These are phyloP conservation scores for Bucorvus abyssinicus DNA, from an alignment of 2,797 vertebrate genomes.

Conservation along the genomic window DNA sequence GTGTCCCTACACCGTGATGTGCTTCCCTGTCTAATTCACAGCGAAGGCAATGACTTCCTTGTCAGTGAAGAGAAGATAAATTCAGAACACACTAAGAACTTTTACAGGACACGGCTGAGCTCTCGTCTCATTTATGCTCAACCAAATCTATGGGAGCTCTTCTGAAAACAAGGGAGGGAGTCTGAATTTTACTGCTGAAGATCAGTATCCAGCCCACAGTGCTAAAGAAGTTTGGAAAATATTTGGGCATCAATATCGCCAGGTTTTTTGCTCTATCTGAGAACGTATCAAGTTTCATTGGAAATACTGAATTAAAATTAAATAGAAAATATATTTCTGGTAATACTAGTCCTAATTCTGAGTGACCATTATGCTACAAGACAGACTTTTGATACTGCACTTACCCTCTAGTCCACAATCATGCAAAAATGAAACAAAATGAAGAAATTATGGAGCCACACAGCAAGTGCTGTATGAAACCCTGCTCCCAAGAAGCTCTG, in stretches of 20 bases:
- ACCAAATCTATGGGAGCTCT: not conserved
- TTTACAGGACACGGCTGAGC: not conserved
- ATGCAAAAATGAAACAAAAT: not conserved
- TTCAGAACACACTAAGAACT: rapidly evolving
- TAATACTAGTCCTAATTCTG: not conserved
- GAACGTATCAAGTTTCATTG: not conserved
- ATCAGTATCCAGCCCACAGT: not conserved
- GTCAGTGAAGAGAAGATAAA: not conserved
- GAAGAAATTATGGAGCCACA: not conserved
- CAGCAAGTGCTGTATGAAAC: not conserved
- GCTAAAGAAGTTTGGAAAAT: not conserved
- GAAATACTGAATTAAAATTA: not conserved
- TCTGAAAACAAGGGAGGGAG: not conserved
- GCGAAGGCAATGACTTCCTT: not conserved
- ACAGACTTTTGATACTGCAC: rapidly evolving
- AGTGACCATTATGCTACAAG: not conserved
- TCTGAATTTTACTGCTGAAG: not conserved
- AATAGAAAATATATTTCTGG: not conserved
- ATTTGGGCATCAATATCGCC: not conserved
- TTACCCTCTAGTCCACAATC: not conserved
- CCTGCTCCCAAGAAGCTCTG: not conserved
- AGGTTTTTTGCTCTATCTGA: not conserved
- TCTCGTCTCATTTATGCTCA: not conserved
- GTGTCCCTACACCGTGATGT: not conserved
- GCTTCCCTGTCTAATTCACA: not conserved